Evolutionary conservation across 2,797 vertebrate genomes (phyloP).

Genomic region (Phyllotis vaccarum): DNA sequence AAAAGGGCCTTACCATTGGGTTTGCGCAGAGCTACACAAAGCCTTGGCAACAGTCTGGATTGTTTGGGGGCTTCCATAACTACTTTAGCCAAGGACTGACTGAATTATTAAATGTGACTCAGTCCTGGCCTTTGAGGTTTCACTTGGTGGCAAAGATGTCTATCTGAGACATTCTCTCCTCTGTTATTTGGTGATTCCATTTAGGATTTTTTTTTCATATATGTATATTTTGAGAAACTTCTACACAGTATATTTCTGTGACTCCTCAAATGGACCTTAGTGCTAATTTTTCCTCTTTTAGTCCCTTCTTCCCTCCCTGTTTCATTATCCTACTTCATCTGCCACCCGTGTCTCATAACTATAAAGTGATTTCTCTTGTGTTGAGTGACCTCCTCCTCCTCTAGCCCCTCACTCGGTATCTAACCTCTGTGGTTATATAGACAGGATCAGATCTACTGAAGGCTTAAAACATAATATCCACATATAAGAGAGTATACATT

Average conservation of each 20-base stretch:
- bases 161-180: not conserved
- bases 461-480: not conserved
- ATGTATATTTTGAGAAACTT: not conserved
- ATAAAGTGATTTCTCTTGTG: not conserved
- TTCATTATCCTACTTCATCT: not conserved
- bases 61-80: no score
- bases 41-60: not conserved
- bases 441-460: not conserved
- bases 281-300: not conserved
- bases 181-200: not conserved
- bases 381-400: no score
- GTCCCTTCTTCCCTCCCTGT: not conserved
- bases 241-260: no score
- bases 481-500: no score
- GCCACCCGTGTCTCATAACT: not conserved
- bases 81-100: not conserved
- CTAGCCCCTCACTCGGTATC: not conserved
- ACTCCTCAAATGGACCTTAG: not conserved
- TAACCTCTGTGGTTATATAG: not conserved
- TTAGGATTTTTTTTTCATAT: not conserved
- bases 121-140: not conserved
- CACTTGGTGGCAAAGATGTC: not conserved
- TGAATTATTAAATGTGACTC: not conserved
- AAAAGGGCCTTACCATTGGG: no score
- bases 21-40: not conserved